Evolutionary conservation across 2,797 vertebrate species (phyloP).

Genomic region (Monodelphis domestica): DNA sequence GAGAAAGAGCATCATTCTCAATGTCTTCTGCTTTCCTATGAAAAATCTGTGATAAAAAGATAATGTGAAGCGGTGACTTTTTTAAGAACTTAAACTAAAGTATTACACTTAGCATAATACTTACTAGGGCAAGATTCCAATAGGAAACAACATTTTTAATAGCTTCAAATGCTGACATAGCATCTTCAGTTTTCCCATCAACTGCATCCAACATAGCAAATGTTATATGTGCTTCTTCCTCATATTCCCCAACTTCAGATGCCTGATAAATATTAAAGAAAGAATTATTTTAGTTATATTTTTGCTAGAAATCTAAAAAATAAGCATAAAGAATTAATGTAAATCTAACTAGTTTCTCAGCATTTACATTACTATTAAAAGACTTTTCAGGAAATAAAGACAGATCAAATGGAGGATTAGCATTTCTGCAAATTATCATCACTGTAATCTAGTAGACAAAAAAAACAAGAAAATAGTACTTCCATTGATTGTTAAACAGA

Average conservation of each 20-base stretch:
- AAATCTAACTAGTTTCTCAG: constrained; percentile 29
- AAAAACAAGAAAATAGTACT: constrained; percentile 34
- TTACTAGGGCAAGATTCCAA: constrained; percentile 96
- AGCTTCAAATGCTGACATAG: constrained; percentile 92
- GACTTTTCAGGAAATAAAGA: not conserved
- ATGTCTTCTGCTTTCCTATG: constrained; percentile 95
- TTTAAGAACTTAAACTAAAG: constrained; percentile 50
- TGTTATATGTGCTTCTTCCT: constrained; percentile 92
- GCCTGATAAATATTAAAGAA: constrained; percentile 81
- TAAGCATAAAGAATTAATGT: constrained; percentile 43
- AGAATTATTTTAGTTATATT: constrained; percentile 26
- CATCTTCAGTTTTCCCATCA: constrained; percentile 95
- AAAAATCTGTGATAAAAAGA: constrained; percentile 89
- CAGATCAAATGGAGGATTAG: not conserved
- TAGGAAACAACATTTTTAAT: constrained; percentile 92
- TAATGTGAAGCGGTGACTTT: constrained; percentile 28
- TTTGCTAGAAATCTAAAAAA: constrained; percentile 17
- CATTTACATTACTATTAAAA: not conserved
- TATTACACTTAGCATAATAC: constrained; percentile 47
- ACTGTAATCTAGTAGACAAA: not conserved
- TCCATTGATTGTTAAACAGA: constrained; percentile 33
- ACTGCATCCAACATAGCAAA: constrained; percentile 92
- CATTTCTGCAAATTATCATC: not conserved
- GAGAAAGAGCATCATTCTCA: constrained; percentile 88
- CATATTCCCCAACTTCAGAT: constrained; percentile 88